Evolutionary conservation across 2,888 invertebrate genomes (phyloP).

Genomic region (Eurytoma adleriae): DNA sequence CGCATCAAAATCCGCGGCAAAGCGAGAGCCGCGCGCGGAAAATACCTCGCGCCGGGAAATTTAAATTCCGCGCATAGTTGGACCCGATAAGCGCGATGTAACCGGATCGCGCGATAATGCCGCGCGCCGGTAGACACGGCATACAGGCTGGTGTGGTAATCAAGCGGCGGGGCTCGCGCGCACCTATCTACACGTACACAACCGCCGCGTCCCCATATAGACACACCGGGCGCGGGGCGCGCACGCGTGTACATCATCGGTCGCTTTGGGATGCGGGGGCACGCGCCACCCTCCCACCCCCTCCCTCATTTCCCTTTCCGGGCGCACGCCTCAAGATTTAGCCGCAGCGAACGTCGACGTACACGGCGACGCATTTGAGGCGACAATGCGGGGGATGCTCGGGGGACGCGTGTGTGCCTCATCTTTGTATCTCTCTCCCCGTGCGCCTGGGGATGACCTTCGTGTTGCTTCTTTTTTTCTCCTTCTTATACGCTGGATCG

Average conservation of each 20-base stretch:
- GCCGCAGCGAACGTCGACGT: conserved; percentile 23
- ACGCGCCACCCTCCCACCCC: conserved; percentile 60
- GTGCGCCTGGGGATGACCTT: neutral
- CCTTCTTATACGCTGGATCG: neutral
- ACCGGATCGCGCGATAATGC: conserved; percentile 39
- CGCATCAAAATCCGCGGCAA: neutral
- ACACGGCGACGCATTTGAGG: neutral
- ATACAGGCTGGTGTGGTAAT: neutral
- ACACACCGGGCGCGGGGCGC: neutral
- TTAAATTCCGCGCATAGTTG: conserved; percentile 45
- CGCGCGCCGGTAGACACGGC: no score
- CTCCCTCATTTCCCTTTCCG: conserved; percentile 52
- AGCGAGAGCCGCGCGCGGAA: neutral
- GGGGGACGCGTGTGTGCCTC: no score
- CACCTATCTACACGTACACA: neutral
- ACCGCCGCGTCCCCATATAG: neutral
- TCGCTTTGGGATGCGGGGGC: conserved; percentile 66
- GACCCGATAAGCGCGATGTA: conserved; percentile 40
- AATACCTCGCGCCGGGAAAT: conserved; percentile 24
- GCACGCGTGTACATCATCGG: conserved; percentile 31
- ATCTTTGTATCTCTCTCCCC: conserved; percentile 6
- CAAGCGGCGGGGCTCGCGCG: neutral
- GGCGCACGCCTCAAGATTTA: conserved; percentile 53
- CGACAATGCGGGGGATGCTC: neutral
- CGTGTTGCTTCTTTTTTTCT: neutral